Evolutionary conservation across 1,140 invertebrate genomes (phyloP).

Genomic region (Drosophila persimilis): DNA sequence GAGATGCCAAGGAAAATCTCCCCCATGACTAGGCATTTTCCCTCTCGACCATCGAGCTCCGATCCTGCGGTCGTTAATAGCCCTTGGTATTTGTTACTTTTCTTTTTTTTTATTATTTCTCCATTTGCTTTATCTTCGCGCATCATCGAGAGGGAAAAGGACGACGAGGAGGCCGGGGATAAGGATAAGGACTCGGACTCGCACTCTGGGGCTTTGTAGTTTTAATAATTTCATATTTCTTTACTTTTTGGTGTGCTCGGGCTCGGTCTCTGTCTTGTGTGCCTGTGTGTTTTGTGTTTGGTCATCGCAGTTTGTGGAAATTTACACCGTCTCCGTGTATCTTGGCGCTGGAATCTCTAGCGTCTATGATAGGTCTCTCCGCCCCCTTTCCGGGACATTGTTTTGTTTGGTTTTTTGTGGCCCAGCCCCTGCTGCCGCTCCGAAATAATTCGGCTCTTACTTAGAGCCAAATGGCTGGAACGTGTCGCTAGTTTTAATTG

Average conservation of each 20-base stretch:
- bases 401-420: conserved; percentile 2
- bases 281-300: conserved; percentile 64
- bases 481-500: conserved; percentile 69
- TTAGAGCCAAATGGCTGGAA: conserved; percentile 59
- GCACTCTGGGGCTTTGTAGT: conserved; percentile 37
- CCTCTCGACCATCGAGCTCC: not conserved
- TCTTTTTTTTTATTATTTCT: conserved; percentile 52
- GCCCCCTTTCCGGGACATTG: not conserved
- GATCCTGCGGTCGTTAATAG: conserved; percentile 77
- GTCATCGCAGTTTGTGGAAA: conserved; percentile 77
- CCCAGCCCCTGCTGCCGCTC: too few relatives aligned
- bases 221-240: conserved; percentile 78
- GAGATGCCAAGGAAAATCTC: not conserved
- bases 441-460: not conserved
- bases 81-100: conserved; percentile 46
- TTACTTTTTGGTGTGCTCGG: not conserved
- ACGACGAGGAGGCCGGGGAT: conserved; percentile 2
- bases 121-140: conserved; percentile 52
- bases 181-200: conserved; percentile 4
- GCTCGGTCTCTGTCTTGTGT: not conserved
- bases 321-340: conserved; percentile 62
- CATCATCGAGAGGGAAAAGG: conserved; percentile 24
- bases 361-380: conserved; percentile 14
- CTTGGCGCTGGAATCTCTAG: conserved; percentile 38
- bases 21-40: conserved; percentile 61